Evolutionary conservation across 2,888 invertebrate genomes (phyloP).

Genomic region (Ophion obscuratus): DNA sequence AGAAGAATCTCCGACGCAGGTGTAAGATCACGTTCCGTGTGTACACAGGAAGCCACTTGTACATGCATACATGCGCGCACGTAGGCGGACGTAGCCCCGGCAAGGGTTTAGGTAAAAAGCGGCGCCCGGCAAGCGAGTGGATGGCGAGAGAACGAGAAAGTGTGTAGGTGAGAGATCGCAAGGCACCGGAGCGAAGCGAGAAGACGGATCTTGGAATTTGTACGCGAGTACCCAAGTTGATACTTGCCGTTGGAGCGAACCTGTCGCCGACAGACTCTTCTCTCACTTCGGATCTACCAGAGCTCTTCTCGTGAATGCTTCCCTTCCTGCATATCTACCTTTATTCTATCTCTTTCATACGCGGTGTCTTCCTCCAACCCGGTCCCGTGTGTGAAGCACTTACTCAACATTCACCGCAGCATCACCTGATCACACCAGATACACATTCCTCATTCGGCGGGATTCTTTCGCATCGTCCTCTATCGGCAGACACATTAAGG

Average conservation of each 20-base stretch:
- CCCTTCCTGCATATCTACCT: conserved; percentile 8
- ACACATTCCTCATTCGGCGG: not conserved
- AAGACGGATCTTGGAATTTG: conserved; percentile 39
- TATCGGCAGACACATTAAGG: not conserved
- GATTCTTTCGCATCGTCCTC: not conserved
- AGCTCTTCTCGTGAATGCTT: conserved; percentile 26
- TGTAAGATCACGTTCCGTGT: conserved; percentile 37
- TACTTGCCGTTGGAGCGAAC: conserved; percentile 32
- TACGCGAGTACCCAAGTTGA: conserved; percentile 16
- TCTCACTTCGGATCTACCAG: conserved; percentile 18
- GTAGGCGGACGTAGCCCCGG: not conserved
- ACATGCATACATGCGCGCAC: not conserved
- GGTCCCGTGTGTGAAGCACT: conserved; percentile 14
- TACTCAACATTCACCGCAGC: conserved; percentile 4
- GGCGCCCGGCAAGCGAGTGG: not conserved
- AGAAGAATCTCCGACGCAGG: conserved; percentile 43
- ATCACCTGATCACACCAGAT: conserved; percentile 44
- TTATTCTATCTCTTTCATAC: conserved; percentile 30
- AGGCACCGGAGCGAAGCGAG: conserved; percentile 1
- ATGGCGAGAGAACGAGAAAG: conserved; percentile 26
- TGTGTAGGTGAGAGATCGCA: conserved; percentile 15
- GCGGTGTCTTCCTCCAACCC: not conserved
- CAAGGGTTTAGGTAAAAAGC: not conserved
- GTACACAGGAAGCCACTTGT: not conserved
- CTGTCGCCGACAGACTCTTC: conserved; percentile 51